Conservation (phyloP, 2,797 vertebrate species). For the Psittacula derbiana region DNA sequence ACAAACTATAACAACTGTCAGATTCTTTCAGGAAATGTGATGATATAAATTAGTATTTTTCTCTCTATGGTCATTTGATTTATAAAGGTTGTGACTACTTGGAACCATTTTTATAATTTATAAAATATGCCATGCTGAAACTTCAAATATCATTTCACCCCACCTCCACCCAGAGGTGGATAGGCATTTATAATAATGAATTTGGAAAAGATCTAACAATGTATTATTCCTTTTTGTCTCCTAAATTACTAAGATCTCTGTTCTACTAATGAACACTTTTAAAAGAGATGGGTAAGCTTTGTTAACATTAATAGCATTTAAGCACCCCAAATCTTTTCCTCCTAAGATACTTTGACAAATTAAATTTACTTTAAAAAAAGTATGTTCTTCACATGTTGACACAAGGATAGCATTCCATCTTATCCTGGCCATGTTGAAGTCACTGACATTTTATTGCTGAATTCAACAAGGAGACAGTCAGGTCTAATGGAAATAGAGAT, state of each 20-base stretch:
- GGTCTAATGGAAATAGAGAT: background rate
- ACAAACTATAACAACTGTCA: background rate
- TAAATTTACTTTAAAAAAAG: background rate
- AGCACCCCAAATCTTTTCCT: background rate
- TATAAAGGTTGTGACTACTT: background rate
- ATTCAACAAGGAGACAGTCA: background rate
- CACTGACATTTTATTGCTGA: background rate
- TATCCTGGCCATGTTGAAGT: background rate
- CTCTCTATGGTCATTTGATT: background rate
- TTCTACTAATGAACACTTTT: background rate
- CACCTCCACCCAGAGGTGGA: background rate
- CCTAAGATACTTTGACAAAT: background rate
- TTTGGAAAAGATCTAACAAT: background rate
- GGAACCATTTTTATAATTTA: background rate
- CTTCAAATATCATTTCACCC: background rate
- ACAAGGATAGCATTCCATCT: background rate
- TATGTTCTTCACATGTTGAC: background rate
- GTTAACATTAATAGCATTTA: slow-evolving; percentile 7
- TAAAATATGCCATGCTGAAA: background rate
- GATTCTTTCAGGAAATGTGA: background rate
- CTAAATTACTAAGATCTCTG: background rate
- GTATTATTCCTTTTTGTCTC: background rate
- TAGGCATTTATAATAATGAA: background rate
- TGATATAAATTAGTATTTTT: background rate
- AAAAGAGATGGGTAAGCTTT: background rate